These are phyloP conservation scores for Atherinosoma microstoma DNA, from an alignment of 2,797 vertebrate species.

Conservation along the genomic window DNA sequence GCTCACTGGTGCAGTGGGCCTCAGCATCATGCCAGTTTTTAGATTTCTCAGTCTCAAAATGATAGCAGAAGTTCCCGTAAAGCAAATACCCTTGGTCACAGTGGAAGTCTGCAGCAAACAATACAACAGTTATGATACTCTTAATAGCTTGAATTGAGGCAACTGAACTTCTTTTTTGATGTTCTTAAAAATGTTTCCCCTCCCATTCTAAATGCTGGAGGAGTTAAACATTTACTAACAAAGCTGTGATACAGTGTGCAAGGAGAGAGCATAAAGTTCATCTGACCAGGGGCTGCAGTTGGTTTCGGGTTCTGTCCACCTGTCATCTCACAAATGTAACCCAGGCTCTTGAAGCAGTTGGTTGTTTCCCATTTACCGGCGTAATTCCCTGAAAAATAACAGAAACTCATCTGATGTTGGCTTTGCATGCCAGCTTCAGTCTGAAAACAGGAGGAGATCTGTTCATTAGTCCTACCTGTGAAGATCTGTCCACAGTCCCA, in stretches of 20 bases:
- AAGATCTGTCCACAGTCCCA: conserved; percentile 88
- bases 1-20: conserved; percentile 63
- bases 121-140: neutral
- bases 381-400: conserved; percentile 79
- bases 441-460: rapidly evolving
- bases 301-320: conserved; percentile 84
- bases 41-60: conserved; percentile 75
- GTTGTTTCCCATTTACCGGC: conserved; percentile 85
- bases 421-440: neutral
- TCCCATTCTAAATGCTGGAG: no score
- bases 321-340: conserved; percentile 84
- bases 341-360: conserved; percentile 84
- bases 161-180: neutral
- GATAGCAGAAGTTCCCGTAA: conserved; percentile 79
- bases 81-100: conserved; percentile 82
- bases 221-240: neutral
- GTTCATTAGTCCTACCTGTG: conserved; percentile 71
- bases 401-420: neutral
- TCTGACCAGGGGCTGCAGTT: conserved; percentile 77
- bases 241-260: neutral
- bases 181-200: no score
- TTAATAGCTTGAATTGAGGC: neutral
- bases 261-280: neutral
- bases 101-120: conserved; percentile 70
- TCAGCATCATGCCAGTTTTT: conserved; percentile 81